These are phyloP conservation scores for Trematocara unimaculatum DNA, from an alignment of 2,113 vertebrate genomes.

Conservation along the genomic window DNA sequence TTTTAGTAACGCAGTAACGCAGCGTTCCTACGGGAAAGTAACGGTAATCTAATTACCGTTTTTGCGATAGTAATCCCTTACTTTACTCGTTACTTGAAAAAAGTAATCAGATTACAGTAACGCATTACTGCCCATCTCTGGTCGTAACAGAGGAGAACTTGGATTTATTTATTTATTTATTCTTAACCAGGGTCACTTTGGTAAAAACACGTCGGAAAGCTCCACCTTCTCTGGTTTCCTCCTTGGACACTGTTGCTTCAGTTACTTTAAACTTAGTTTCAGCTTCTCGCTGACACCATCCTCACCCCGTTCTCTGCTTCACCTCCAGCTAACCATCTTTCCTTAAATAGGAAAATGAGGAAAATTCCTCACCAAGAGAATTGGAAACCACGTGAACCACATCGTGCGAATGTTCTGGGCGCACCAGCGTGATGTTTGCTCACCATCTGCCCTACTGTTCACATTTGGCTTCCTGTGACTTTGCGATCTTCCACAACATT, in stretches of 20 bases:
- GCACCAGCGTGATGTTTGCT: not conserved
- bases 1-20: no score
- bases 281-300: not conserved
- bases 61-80: no score
- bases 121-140: no score
- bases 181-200: not conserved
- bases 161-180: fast-evolving
- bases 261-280: not conserved
- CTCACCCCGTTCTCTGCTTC: fast-evolving
- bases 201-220: not conserved
- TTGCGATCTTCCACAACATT: not conserved
- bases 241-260: not conserved
- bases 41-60: no score
- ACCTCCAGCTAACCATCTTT: not conserved
- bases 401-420: fast-evolving
- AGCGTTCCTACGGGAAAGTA: no score
- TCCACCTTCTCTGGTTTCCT: not conserved
- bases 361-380: not conserved
- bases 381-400: not conserved
- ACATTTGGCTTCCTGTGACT: not conserved
- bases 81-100: no score
- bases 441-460: not conserved
- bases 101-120: no score
- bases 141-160: not conserved
- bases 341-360: not conserved